These are phyloP conservation scores for Alfaro cultratus DNA, from an alignment of 2,797 vertebrate species.

Conservation along the genomic window DNA sequence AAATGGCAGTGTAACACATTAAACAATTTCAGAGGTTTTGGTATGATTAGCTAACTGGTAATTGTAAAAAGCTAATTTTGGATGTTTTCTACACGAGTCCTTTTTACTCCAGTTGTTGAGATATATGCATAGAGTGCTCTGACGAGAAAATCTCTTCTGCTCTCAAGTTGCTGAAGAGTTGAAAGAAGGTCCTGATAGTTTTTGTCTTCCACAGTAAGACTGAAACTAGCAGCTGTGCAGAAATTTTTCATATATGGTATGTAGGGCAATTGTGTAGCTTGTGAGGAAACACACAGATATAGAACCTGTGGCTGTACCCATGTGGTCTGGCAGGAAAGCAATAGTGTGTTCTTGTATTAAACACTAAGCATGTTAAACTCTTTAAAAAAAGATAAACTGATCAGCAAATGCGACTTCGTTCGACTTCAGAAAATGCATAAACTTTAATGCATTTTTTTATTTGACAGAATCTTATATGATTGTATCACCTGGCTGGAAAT, in stretches of 20 bases:
- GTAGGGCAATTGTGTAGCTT: not conserved
- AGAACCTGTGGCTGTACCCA: not conserved
- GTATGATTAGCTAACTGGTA: not conserved
- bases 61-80: not conserved
- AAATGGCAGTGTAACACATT: not conserved
- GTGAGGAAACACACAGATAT: not conserved
- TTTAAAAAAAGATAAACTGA: not conserved
- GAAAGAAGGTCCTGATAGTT: not conserved
- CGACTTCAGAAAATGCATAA: not conserved
- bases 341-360: not conserved
- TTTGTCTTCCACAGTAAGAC: not conserved
- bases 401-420: not conserved
- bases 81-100: not conserved
- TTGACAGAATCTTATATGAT: not conserved
- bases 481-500: conserved; percentile 80
- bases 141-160: not conserved
- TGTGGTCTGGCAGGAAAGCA: not conserved
- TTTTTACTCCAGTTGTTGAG: not conserved
- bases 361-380: not conserved
- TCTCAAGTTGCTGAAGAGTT: not conserved
- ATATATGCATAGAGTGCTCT: not conserved
- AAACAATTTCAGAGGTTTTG: not conserved
- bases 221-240: not conserved
- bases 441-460: not conserved
- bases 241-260: not conserved